A percentile compares a stretch with the other conserved stretches of the same genome.
These are phyloP conservation scores for Ptilonorhynchus violaceus DNA, from an alignment of 2,113 vertebrate genomes.

Conservation along the genomic window DNA sequence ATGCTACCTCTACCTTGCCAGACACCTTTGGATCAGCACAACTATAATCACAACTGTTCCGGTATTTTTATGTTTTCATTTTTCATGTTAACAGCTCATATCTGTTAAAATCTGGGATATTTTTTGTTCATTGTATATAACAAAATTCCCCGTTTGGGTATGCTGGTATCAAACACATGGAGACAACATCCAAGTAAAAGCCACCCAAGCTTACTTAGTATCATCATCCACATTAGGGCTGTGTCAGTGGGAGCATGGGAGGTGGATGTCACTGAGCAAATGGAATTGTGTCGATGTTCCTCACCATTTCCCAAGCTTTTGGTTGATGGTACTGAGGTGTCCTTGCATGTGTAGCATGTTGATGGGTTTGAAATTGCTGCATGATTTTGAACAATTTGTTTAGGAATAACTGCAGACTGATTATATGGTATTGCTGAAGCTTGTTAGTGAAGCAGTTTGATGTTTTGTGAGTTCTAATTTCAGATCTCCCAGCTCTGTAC, in stretches of 20 bases:
- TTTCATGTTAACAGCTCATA: background rate
- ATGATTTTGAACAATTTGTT: background rate
- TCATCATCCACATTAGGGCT: background rate
- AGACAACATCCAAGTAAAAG: background rate
- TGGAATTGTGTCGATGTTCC: background rate
- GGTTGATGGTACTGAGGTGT: background rate
- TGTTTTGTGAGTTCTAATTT: background rate
- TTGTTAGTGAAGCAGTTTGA: background rate
- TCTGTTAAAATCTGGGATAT: background rate
- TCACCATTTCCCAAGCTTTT: accelerated
- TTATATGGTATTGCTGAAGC: background rate
- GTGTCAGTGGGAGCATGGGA: accelerated
- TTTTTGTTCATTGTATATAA: background rate
- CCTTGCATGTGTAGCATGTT: accelerated
- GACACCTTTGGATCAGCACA: background rate
- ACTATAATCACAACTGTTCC: background rate
- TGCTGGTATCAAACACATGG: background rate
- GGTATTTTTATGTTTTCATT: background rate
- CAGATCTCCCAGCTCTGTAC: background rate
- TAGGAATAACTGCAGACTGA: background rate
- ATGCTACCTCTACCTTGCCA: background rate
- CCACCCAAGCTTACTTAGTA: background rate
- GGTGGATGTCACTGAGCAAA: background rate
- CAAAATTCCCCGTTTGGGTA: background rate
- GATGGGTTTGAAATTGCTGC: background rate